Base-by-base conservation (phyloP, 2,888 invertebrate species). In the Epinotia bilunana region DNA sequence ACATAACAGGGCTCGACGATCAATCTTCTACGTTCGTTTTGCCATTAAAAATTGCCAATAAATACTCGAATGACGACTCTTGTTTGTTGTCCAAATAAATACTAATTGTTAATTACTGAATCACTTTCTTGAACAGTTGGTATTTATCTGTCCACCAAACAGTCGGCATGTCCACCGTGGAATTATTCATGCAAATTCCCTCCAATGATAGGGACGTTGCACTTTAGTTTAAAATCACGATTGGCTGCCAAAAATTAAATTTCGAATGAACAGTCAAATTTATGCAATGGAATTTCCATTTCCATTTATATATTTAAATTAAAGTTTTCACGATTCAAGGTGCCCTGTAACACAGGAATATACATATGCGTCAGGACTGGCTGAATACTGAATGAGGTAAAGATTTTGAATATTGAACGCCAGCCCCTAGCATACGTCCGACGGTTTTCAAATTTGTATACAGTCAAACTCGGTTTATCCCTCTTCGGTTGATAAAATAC, bases 211-310 rank as follows among this genome's bases (percentile, higher is more conserved):
- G 75, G 75, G 67, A 75, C 75, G 72, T 67, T 75, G 75, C 75
- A 75, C 75, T 75, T 72, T 72, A 75, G 71, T 72, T 75, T 72
- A 62, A 75, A 75, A 75, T 75, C 61, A 57, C 61, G 71, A 75
- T 75, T 71, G 75, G 61, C 53, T 43, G 74, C 75, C 75, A 75
- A 75, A 75, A 75, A 75, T 75, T 75, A 62, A 75, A 75, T 75
- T 68, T 65, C 53, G 71, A 70, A 60, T 60, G 74, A 63, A 74
- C 69, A 63, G 75, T 67, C 53, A 67, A 75, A 75, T 72, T 71
- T 75, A 75, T 75, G 65, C 75, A 53, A 65, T 18, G 75, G 55
- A 75, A 69, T 73, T 23, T 55, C 53, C 61, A 75, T 75, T 75
- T 72, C 43, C 72, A 75, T 75, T 71, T 75, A 72, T 74, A 46